phyloP scores from a whole-genome alignment of 2,888 invertebrate species.

The Odontothrips loti region DNA sequence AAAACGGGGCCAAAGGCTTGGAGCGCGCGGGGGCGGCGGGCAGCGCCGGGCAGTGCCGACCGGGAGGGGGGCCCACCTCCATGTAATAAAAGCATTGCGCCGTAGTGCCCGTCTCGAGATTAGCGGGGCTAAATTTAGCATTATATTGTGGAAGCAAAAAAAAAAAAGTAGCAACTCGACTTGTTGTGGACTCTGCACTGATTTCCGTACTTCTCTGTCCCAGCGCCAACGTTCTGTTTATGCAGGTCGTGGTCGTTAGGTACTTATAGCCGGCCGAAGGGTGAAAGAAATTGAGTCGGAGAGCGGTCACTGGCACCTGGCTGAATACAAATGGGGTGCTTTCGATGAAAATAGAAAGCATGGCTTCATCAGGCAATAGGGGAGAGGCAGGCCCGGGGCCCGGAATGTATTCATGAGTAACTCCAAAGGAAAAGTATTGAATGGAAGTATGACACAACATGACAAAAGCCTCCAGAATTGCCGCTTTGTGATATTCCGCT shows the following conservation, averaged over 20 bases:
- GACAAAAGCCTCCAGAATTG: too few relatives aligned
- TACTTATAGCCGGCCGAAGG: too few relatives aligned
- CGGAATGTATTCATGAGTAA: too few relatives aligned
- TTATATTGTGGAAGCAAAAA: neutral
- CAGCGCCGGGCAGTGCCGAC: neutral
- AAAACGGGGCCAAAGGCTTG: neutral
- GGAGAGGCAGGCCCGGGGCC: too few relatives aligned
- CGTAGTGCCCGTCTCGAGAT: neutral
- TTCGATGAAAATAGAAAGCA: too few relatives aligned
- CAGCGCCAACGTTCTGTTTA: neutral
- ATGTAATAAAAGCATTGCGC: neutral
- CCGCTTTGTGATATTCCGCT: too few relatives aligned
- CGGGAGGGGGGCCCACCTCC: neutral
- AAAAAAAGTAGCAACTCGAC: neutral
- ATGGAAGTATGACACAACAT: too few relatives aligned
- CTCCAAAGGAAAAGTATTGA: too few relatives aligned
- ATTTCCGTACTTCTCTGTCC: neutral
- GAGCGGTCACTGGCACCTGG: too few relatives aligned
- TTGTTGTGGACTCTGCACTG: neutral
- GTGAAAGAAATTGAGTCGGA: too few relatives aligned
- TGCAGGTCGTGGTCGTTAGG: neutral
- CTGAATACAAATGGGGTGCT: too few relatives aligned
- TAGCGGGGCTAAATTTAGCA: slow-evolving; percentile 15
- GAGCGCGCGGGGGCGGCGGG: neutral
- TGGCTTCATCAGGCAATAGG: too few relatives aligned